Percentiles rank a stretch among this genome's conserved stretches.
Evolutionary conservation across 2,113 vertebrate species (phyloP).

Genomic region (Tragelaphus strepsiceros): DNA sequence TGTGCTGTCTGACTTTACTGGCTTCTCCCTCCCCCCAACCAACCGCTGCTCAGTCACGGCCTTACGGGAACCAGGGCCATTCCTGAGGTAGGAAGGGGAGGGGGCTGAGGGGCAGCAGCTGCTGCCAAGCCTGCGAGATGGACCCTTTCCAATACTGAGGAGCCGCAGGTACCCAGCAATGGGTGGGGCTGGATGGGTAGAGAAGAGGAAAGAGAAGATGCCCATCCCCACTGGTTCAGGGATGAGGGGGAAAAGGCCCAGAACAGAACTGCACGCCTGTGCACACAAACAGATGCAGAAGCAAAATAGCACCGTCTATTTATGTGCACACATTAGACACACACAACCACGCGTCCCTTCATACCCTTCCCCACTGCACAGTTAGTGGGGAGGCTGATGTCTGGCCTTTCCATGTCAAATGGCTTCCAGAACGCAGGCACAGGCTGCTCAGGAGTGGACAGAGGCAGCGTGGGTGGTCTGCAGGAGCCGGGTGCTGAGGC

Average conservation of each 20-base stretch:
- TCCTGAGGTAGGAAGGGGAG: slow-evolving; percentile 46
- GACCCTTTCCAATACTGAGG: not conserved
- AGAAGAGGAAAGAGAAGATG: not conserved
- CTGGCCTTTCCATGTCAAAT: slow-evolving; percentile 16
- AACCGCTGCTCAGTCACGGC: slow-evolving; percentile 13
- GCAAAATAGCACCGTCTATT: fast-evolving
- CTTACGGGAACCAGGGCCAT: slow-evolving; percentile 39
- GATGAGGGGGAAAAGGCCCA: not conserved
- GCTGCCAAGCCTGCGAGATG: slow-evolving; percentile 33
- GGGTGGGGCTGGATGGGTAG: not conserved
- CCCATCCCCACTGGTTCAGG: not conserved
- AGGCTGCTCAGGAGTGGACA: not conserved
- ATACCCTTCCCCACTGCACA: not conserved
- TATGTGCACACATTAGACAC: not conserved
- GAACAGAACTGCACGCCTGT: not conserved
- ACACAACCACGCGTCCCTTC: not conserved
- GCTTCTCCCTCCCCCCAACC: slow-evolving; percentile 26
- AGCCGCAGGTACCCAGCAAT: not conserved
- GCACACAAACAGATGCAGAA: not conserved
- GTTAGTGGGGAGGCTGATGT: not conserved
- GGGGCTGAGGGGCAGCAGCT: not conserved
- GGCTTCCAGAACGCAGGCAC: slow-evolving; percentile 8
- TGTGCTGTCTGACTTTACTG: not conserved
- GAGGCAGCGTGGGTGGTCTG: not conserved
- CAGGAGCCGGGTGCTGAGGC: not conserved